phyloP scores from a whole-genome alignment of 2,113 vertebrate species.

The Neolamprologus devosi region DNA sequence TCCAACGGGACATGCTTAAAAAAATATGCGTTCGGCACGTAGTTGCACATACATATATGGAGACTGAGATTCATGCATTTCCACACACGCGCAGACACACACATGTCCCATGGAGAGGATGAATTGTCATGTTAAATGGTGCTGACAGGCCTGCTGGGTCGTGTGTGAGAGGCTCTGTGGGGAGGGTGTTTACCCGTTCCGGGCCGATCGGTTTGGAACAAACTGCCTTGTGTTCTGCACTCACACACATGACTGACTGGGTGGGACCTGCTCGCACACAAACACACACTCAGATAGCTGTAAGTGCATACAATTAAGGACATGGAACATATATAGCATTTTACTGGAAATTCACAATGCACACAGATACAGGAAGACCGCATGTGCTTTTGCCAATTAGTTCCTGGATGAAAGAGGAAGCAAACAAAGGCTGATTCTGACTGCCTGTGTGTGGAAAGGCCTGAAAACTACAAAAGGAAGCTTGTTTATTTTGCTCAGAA shows the following conservation, averaged over 20 bases:
- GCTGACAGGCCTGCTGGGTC: constrained; percentile 53
- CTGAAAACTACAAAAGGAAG: background rate
- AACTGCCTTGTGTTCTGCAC: constrained; percentile 48
- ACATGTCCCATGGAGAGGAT: constrained; percentile 15
- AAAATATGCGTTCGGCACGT: background rate
- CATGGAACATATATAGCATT: background rate
- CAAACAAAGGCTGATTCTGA: background rate
- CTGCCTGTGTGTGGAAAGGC: background rate
- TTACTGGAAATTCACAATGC: background rate
- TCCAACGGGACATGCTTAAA: background rate
- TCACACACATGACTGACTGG: constrained; percentile 15
- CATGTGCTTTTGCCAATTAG: background rate
- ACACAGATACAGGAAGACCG: background rate
- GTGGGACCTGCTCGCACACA: background rate
- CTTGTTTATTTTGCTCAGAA: background rate
- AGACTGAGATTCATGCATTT: background rate
- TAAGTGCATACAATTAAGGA: background rate
- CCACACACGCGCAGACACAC: background rate
- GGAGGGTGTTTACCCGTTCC: constrained; percentile 45
- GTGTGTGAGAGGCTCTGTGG: constrained; percentile 28
- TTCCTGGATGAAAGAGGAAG: background rate
- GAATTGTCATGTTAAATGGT: constrained; percentile 46
- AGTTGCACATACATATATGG: background rate
- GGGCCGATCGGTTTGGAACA: constrained; percentile 45
- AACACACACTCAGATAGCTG: background rate